These are phyloP conservation scores for Sycobia sp. DNA, from an alignment of 1,140 invertebrate genomes.

Conservation along the genomic window DNA sequence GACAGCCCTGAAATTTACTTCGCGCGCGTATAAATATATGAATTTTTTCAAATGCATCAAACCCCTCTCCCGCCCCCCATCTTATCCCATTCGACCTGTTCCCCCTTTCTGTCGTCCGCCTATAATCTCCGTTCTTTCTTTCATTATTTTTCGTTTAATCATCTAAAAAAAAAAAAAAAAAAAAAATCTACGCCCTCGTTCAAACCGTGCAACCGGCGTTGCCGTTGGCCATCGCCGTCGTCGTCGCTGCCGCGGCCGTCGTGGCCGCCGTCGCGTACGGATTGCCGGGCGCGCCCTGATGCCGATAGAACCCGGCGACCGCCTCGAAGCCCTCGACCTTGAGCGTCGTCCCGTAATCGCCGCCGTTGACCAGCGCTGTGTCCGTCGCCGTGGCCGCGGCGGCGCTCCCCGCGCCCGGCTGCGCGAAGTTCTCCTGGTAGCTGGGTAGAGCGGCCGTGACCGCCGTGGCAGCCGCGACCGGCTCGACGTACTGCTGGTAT, in stretches of 20 bases:
- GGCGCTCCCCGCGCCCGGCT: slow-evolving; percentile 44
- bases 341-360: slow-evolving; percentile 53
- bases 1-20: too few species aligned
- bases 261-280: slow-evolving; percentile 40
- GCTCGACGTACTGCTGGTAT: slow-evolving; percentile 3
- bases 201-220: slow-evolving; percentile 58
- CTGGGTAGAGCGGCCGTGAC: slow-evolving; percentile 41
- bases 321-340: slow-evolving; percentile 55
- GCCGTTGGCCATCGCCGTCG: background rate
- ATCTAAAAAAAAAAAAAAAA: background rate
- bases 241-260: too few species aligned
- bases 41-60: too few species aligned
- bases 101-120: too few species aligned
- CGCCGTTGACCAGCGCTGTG: too few species aligned
- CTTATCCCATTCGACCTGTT: too few species aligned
- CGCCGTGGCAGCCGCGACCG: too few species aligned
- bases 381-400: background rate
- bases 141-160: too few species aligned
- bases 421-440: slow-evolving; percentile 57
- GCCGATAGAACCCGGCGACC: slow-evolving; percentile 49
- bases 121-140: too few species aligned
- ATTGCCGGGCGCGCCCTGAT: slow-evolving; percentile 55
- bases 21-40: too few species aligned
- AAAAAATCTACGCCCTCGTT: background rate
- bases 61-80: too few species aligned